Evolutionary conservation across 2,797 vertebrate genomes (phyloP).

Genomic region (Pangasius mekongensis): DNA sequence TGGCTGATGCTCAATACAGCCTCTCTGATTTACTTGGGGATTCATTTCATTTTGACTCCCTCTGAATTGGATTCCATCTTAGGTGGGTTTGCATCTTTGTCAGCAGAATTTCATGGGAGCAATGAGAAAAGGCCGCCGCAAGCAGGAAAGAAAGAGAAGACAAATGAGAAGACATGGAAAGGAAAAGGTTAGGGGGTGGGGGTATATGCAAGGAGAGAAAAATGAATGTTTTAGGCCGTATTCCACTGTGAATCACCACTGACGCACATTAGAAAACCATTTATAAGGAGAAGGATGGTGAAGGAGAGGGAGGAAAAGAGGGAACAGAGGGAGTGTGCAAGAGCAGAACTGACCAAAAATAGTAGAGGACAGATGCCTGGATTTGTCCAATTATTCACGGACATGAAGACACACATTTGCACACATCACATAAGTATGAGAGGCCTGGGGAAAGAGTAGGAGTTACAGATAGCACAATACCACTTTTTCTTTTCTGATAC

Average conservation of each 20-base stretch:
- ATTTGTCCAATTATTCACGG: slow-evolving; percentile 43
- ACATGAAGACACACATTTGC: slow-evolving; percentile 28
- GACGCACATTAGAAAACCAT: slow-evolving; percentile 50
- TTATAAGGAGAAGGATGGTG: slow-evolving; percentile 27
- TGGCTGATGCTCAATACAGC: slow-evolving; percentile 6
- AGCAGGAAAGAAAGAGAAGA: slow-evolving; percentile 42
- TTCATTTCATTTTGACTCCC: slow-evolving; percentile 48
- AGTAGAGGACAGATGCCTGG: slow-evolving; percentile 46
- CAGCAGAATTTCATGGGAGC: slow-evolving; percentile 54
- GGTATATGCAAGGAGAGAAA: slow-evolving; percentile 32
- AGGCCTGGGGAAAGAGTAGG: background rate
- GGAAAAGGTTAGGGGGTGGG: slow-evolving; percentile 35
- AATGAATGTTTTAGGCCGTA: slow-evolving; percentile 45
- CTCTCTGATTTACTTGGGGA: slow-evolving; percentile 53
- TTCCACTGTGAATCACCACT: slow-evolving; percentile 43
- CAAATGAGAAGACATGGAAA: slow-evolving; percentile 45
- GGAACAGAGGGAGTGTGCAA: slow-evolving; percentile 25
- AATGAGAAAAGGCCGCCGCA: slow-evolving; percentile 18
- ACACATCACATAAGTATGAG: background rate
- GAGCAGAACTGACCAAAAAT: slow-evolving; percentile 44
- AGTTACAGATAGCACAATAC: background rate
- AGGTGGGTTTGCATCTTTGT: slow-evolving; percentile 50
- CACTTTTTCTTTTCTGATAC: background rate
- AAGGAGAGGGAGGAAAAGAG: slow-evolving; percentile 16
- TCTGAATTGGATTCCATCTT: slow-evolving; percentile 46